Evolutionary conservation across 1,140 invertebrate genomes (phyloP).

Genomic region (Tetranychus cinnabarinus): DNA sequence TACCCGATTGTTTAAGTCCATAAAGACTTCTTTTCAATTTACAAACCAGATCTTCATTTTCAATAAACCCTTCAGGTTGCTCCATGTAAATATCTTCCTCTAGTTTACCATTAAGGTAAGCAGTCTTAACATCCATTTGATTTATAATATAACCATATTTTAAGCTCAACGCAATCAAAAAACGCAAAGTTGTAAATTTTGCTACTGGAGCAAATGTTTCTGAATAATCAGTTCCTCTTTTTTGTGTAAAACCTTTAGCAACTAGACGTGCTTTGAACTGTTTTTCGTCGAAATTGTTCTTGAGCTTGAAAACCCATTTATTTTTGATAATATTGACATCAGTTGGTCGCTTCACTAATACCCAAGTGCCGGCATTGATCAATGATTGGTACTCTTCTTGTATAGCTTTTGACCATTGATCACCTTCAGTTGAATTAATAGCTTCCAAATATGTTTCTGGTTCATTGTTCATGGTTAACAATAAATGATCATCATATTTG

Average conservation of each 20-base stretch:
- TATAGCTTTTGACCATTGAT: background rate
- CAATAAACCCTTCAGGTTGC: conserved; percentile 17
- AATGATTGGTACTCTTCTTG: background rate
- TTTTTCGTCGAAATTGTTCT: conserved; percentile 12
- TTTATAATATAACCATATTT: conserved; percentile 13
- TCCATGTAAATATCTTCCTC: conserved; percentile 20
- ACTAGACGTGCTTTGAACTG: conserved; percentile 22
- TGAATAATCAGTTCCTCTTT: conserved; percentile 15
- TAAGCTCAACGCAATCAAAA: conserved; percentile 15
- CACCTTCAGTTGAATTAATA: background rate
- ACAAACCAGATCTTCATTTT: background rate
- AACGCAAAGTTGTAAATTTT: conserved; percentile 14
- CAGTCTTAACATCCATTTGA: conserved; percentile 20
- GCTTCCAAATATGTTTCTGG: background rate
- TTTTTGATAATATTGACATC: background rate
- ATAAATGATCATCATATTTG: background rate
- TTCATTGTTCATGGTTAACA: background rate
- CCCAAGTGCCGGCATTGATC: background rate
- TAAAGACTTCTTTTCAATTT: conserved; percentile 21
- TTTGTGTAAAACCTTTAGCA: conserved; percentile 19
- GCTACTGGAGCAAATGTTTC: conserved; percentile 20
- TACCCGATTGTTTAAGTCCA: conserved; percentile 22
- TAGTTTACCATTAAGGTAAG: conserved; percentile 21
- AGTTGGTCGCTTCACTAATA: background rate
- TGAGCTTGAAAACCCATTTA: conserved; percentile 11